Percentiles rank a stretch among this genome's conserved stretches.
Evolutionary conservation across 2,888 invertebrate species (phyloP).

Genomic region (Phytoseiulus persimilis): DNA sequence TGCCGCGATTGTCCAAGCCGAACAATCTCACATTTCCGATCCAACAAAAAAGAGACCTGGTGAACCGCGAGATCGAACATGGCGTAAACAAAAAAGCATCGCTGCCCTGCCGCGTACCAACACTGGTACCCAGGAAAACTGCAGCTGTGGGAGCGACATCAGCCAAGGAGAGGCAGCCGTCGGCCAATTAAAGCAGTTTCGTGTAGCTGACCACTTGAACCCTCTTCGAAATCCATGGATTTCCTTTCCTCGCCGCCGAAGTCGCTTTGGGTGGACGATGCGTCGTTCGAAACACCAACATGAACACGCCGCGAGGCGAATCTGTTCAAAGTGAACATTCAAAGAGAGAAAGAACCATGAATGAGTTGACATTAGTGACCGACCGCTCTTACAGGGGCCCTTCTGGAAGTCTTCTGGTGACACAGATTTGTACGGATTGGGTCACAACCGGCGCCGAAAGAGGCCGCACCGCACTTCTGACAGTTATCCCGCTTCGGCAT

Average conservation of each 20-base stretch:
- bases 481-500: not conserved
- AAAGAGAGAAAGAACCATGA: not conserved
- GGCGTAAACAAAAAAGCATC: not conserved
- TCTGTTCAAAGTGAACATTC: not conserved
- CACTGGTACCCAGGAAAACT: not conserved
- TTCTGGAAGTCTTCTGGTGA: not conserved
- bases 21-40: not conserved
- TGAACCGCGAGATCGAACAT: not conserved
- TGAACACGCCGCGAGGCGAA: not conserved
- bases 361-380: not conserved
- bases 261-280: not conserved
- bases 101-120: not conserved
- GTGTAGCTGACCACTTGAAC: not conserved
- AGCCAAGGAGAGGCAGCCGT: not conserved
- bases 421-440: constrained; percentile 5
- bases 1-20: not conserved
- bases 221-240: not conserved
- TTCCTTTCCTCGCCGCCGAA: not conserved
- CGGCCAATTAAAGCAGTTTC: not conserved
- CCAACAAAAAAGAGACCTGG: not conserved
- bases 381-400: not conserved
- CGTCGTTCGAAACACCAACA: not conserved
- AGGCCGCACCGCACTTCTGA: not conserved
- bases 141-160: not conserved
- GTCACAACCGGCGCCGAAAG: not conserved